Percentiles rank a stretch among this genome's conserved stretches.
Evolutionary conservation across 2,888 invertebrate genomes (phyloP).

Genomic region (Dysmachus trigonus): DNA sequence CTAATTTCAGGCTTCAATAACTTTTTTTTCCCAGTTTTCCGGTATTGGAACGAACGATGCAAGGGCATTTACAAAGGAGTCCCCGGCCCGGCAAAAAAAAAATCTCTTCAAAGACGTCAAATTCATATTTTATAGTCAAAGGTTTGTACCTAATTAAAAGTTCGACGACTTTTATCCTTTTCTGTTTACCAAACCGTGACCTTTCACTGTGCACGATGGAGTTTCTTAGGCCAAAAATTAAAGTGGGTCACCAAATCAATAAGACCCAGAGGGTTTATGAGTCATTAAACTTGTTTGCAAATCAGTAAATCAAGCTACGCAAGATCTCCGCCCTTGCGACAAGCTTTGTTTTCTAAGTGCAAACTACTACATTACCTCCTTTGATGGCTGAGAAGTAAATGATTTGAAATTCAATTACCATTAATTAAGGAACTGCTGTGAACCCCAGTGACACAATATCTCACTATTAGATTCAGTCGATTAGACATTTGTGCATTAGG

Average conservation of each 20-base stretch:
- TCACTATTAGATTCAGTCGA: not conserved
- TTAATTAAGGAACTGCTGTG: not conserved
- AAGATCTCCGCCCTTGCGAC: not conserved
- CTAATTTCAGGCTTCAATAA: slow-evolving; percentile 18
- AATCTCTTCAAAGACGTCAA: not conserved
- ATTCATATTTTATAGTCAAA: not conserved
- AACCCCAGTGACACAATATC: not conserved
- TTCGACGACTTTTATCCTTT: not conserved
- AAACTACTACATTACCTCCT: not conserved
- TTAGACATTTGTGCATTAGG: not conserved
- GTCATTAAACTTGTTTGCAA: not conserved
- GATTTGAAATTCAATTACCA: not conserved
- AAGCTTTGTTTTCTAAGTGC: not conserved
- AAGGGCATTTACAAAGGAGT: not conserved
- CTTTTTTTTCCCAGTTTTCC: not conserved
- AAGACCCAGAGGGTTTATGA: not conserved
- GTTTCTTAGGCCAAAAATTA: not conserved
- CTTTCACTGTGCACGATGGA: not conserved
- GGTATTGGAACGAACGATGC: not conserved
- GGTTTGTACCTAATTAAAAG: not conserved
- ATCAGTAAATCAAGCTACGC: not conserved
- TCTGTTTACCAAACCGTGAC: not conserved
- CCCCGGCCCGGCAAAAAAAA: not conserved
- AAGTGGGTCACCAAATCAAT: not conserved
- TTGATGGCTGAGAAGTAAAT: not conserved